Evolutionary conservation across 1,140 invertebrate species (phyloP).

Genomic region (Penaeus indicus): DNA sequence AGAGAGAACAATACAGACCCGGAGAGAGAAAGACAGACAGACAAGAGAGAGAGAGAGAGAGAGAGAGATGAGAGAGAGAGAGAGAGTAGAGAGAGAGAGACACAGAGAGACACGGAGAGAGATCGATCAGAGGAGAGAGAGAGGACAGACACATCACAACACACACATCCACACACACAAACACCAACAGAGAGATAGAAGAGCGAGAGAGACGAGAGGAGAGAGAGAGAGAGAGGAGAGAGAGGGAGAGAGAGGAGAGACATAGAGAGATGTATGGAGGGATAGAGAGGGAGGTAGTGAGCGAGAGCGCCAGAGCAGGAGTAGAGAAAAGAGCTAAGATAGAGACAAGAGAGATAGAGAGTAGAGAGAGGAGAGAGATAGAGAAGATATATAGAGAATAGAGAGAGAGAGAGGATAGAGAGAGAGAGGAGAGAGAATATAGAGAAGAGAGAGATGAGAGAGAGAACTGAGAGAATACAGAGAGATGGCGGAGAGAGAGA

Average conservation of each 20-base stretch:
- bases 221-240: not conserved
- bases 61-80: not conserved
- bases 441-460: no score
- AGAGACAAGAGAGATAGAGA: no score
- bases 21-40: not conserved
- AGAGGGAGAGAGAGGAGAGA: not conserved
- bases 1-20: not conserved
- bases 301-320: not conserved
- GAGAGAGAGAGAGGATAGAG: not conserved
- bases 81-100: not conserved
- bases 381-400: no score
- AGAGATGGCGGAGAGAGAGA: no score
- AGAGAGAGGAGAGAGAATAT: no score
- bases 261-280: not conserved
- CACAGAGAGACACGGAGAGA: not conserved
- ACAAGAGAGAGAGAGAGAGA: not conserved
- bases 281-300: not conserved
- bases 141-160: not conserved
- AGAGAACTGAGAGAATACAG: no score
- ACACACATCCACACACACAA: not conserved
- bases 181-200: not conserved
- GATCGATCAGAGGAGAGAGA: not conserved
- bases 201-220: not conserved
- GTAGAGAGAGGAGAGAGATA: no score
- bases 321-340: not conserved